Base-by-base conservation (phyloP, 2,888 invertebrate species). In the Gasteruption jaculator region DNA sequence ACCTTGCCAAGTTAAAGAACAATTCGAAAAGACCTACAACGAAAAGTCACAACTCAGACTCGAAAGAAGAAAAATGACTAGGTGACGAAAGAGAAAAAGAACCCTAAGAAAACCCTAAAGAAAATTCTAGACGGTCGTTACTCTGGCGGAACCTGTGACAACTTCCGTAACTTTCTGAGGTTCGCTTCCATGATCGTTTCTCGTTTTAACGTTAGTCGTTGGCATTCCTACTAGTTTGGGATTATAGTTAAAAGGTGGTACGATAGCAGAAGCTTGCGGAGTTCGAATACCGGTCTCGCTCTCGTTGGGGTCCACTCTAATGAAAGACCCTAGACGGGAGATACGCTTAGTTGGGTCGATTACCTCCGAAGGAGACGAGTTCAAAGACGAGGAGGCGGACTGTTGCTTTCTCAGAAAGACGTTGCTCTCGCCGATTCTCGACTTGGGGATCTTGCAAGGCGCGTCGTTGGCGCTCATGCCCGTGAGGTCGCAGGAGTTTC, bases 301-400 rank as follows among this genome's bases (percentile, higher is more conserved):
- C 8, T 56, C 57, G 5, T 60, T 45, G n/a, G 65, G 47, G 35
- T 75, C 75, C 34, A 75, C 71, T 18, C 71, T 60, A 33, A 75
- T 71, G 49, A 76, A 76, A 5, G 76, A 76, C n/a, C 76, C 75
- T 38, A 76, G 64, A 16, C 75, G 69, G 5, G 75, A 75, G 43
- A 75, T 56, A 33, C 75, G 61, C 50, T 76, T 74, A 7, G 68
- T 58, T 4, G 62, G 52, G 36, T 69, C 66, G 14, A 53, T 56
- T n/a, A 66, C 68, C 7, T 38, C 45, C 24, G 22, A 39, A n/a
- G 41, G 22, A 12, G 41, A 34, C 3, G 47, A 43, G 8, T 45
- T 49, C 22, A 43, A 31, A 8, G 39, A 35, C 2, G 6, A 5
- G 6, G 46, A 50, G 10, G 46, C 45, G 19, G 46, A 56, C 8